Conservation (phyloP, 2,113 vertebrate genomes). For the Gymnorhina tibicen region DNA sequence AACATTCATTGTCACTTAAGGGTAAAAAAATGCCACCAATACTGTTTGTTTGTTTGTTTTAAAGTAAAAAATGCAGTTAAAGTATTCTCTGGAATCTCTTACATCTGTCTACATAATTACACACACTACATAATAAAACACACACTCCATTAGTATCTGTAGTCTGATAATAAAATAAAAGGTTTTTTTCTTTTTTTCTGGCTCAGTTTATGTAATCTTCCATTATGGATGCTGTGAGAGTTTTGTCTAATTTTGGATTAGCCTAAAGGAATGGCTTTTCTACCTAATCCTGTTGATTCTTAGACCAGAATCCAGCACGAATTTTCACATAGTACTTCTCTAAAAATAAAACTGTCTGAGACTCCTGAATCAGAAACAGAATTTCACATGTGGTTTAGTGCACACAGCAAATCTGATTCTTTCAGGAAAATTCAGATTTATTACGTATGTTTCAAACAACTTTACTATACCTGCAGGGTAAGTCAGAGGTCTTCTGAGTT, state of each 20-base stretch:
- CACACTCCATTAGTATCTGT: background rate
- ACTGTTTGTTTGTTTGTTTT: background rate
- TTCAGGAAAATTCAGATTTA: background rate
- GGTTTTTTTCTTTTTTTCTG: background rate
- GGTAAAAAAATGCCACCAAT: background rate
- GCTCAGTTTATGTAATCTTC: background rate
- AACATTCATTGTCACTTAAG: background rate
- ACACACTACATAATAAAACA: no score
- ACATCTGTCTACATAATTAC: background rate
- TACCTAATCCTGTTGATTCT: background rate
- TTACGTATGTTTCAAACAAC: background rate
- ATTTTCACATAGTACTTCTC: background rate
- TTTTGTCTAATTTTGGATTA: background rate
- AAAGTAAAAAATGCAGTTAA: background rate
- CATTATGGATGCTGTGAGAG: background rate
- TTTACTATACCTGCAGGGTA: background rate
- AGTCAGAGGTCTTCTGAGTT: background rate
- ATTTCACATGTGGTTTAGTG: background rate
- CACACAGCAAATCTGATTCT: background rate
- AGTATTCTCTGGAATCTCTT: background rate
- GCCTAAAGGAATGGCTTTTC: background rate
- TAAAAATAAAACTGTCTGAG: background rate
- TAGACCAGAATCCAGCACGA: background rate
- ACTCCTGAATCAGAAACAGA: background rate
- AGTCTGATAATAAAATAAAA: background rate